Base-by-base conservation (phyloP, 2,113 vertebrate species). In the Epinephelus cyanopodus region DNA sequence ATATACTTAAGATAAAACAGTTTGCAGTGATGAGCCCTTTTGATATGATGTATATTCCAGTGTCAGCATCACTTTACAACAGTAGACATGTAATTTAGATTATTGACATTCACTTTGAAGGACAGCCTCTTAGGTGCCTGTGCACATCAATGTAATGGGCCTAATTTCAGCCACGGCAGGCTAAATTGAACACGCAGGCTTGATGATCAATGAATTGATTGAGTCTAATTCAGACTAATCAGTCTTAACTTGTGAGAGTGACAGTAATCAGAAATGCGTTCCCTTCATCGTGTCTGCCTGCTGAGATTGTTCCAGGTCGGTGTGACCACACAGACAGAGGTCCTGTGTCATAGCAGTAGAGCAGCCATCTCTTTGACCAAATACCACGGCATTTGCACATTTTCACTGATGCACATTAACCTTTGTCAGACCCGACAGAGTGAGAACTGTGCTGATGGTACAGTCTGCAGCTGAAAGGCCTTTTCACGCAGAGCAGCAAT, bases 331-430 rank as follows among this genome's bases (percentile, higher is more conserved):
- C 52, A 29, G 18, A 50, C 47, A 52, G 1, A 66, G 56, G 29
- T 42, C 50, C 27, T 56, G 37, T 39, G 14, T 64, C 69, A 60
- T 61, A 48, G 56, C 62, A 52, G 2, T 0, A 1, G 3, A 39
- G 47, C 60, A 50, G 64, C 48, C 54, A 21, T 72, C 48, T 61
- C 23, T 54, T 69, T 69, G 65, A 66, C 50, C 67, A 90, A 84
- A 89, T 87, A 80, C 33, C 47, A 68, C 8, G 54, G 75, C 79
- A 81, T 88, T 91, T 84, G 62, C 42, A 37, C 58, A 50, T 58
- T 74, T 65, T 25, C 18, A 71, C 23, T 82, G 53, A 80, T 83
- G 53, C 68, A 66, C 63, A 79, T 92, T 89, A 92, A 83, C 77
- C 90, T 87, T 90, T 90, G 78, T 89, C 70, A 81, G 66, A 70